These are phyloP conservation scores for Elysia chlorotica DNA, from an alignment of 1,140 invertebrate species.

Conservation along the genomic window DNA sequence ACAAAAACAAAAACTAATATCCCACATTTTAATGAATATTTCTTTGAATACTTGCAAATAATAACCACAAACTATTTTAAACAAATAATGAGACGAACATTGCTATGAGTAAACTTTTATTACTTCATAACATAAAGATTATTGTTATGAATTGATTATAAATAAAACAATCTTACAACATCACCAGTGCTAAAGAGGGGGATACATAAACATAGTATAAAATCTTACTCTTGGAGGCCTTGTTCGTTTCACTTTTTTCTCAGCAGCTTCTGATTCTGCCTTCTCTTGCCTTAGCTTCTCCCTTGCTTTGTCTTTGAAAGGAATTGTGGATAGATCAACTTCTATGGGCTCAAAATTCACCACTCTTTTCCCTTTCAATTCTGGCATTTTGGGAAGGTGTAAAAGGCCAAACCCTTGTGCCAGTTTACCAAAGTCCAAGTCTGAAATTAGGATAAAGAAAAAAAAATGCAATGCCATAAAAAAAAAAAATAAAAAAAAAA, in stretches of 20 bases:
- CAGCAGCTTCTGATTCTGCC: background rate
- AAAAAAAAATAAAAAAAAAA: no score
- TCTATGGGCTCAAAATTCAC: conserved; percentile 71
- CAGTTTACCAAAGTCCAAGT: conserved; percentile 84
- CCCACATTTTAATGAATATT: background rate
- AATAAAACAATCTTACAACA: no score
- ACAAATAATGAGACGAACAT: background rate
- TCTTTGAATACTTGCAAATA: no score
- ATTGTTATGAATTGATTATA: no score
- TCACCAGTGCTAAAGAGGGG: no score
- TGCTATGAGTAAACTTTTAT: no score
- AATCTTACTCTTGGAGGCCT: conserved; percentile 4
- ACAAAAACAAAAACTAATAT: background rate
- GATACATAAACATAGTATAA: no score
- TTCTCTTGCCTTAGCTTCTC: conserved; percentile 9
- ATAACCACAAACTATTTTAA: background rate
- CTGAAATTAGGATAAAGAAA: conserved; percentile 62
- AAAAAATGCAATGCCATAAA: no score
- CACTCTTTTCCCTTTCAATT: conserved; percentile 72
- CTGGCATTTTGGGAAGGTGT: conserved; percentile 92
- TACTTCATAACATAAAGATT: no score
- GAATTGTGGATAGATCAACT: conserved; percentile 77
- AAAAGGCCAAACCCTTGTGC: conserved; percentile 88
- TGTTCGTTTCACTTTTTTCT: conserved; percentile 3
- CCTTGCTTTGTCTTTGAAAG: conserved; percentile 68